Base-by-base conservation (phyloP, 2,113 vertebrate species). In the Carassius gibelio region DNA sequence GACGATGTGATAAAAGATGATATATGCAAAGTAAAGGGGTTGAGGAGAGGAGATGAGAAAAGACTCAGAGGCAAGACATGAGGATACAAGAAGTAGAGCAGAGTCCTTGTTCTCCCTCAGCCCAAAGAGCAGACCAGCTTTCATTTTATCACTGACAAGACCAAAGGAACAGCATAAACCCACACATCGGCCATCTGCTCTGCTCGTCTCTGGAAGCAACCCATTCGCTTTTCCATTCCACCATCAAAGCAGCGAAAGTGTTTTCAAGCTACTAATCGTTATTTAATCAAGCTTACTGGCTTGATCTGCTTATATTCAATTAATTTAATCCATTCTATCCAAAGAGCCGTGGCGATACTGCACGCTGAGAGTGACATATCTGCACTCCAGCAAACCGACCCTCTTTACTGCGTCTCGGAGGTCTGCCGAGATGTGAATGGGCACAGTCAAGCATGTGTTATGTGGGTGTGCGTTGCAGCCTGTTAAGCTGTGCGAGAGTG, bases 251-350 rank as follows among this genome's bases (percentile, higher is more conserved):
- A 69, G 72, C 38, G 34, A 62, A 62, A 82, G 84, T 76, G 80
- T 86, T 69, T 75, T 68, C 30, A 72, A 79, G 81, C 68, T 61
- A 23, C 77, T 85, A 83, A 87, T 86, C 82, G 23, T 83, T 82
- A 50, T 81, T 82, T 84, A 79, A 57, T 87, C 82, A 68, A 82
- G 86, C 89, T 89, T 79, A 72, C 79, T 59, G 59, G 52, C 81
- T 84, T 82, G 57, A 88, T 90, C 85, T 88, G 80, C 87, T 90
- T 88, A 85, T 74, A 87, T 85, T 89, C 72, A 83, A 89, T 86
- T 88, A 84, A 86, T 85, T 85, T 78, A 85, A 88, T 87, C 88
- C 75, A 55, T 77, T 82, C 45, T 36, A 75, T 85, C 66, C 36
- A 84, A 88, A 82, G 75, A 75, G 80, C 77, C 66, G 61, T 13